Base-by-base conservation (phyloP, 2,797 vertebrate species). In the Cuculus canorus region DNA sequence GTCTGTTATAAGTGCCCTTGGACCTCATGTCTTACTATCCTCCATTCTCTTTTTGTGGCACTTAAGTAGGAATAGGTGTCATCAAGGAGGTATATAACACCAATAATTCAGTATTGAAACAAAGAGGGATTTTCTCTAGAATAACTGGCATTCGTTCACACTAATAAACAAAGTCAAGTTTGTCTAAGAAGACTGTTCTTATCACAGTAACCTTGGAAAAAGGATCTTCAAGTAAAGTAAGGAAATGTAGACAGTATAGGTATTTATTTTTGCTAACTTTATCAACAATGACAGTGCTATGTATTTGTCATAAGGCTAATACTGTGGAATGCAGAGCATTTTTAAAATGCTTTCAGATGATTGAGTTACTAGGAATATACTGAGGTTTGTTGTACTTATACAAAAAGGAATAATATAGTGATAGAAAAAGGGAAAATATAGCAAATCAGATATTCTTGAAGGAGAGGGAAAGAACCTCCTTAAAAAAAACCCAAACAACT, bases 21-120 rank as follows among this genome's bases (percentile, higher is more conserved):
- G 87, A 90, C 80, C 93, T 93, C 77, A 79, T 16, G 59, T 86
- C 89, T 94, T 88, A 72, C 84, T 93, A 61, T 47, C 30, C 50
- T 82, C 63, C 28, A 43, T 12, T 82, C 59, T 70, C n/a, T 82
- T 91, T 81, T 68, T 45, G 21, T 82, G 77, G 48, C 87, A 90
- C 35, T 88, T 82, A 65, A 84, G 66, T 70, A 56, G 18, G 48
- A 93, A 54, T 65, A 77, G 35, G 53, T 86, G 43, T 86, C 32
- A 70, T 79, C 47, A 79, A 76, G 69, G 23, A 75, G 9, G 25
- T 54, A 61, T 43, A 41, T 24, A 45, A 19, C 50, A 54, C 32
- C 45, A 69, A 63, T 60, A 90, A 75, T 35, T 83, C 76, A 83
- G 13, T 60, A 59, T 69, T 87, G 93, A 83, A n/a, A 65, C 53